Percentiles rank a stretch among this genome's conserved stretches.
These are phyloP conservation scores for Lepilemur ruficaudatus DNA, from an alignment of 2,797 vertebrate species.

Conservation along the genomic window DNA sequence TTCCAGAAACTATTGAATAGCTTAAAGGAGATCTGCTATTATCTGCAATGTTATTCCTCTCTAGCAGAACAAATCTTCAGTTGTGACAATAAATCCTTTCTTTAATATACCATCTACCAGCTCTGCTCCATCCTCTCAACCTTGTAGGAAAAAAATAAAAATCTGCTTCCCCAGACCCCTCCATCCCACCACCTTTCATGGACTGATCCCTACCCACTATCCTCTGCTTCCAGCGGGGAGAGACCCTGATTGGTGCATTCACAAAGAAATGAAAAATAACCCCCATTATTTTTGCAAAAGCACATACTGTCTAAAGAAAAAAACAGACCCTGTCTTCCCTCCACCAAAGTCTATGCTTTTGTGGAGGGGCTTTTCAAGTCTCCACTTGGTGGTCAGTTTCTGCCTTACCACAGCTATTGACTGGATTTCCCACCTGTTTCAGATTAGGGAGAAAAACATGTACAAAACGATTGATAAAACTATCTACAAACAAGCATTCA, in stretches of 20 bases:
- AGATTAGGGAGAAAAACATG: conserved; percentile 94
- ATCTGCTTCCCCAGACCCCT: background rate
- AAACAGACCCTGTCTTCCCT: background rate
- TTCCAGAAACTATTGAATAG: background rate
- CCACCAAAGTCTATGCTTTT: background rate
- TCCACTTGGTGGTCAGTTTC: background rate
- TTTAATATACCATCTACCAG: background rate
- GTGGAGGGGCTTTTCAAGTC: background rate
- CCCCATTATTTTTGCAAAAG: background rate
- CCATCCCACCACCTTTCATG: background rate
- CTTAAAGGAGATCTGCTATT: background rate
- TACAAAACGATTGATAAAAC: conserved; percentile 87
- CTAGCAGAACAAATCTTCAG: background rate
- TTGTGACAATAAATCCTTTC: background rate
- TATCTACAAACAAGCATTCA: conserved; percentile 89
- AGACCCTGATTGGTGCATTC: background rate
- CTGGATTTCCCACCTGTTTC: conserved; percentile 64
- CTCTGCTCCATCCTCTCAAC: background rate
- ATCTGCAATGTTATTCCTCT: background rate
- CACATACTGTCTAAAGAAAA: background rate
- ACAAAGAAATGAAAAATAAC: background rate
- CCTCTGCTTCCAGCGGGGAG: background rate
- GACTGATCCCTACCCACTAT: background rate
- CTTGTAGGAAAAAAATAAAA: background rate
- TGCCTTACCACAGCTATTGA: background rate